Base-by-base conservation (phyloP, 2,113 vertebrate species). In the Calypte anna region DNA sequence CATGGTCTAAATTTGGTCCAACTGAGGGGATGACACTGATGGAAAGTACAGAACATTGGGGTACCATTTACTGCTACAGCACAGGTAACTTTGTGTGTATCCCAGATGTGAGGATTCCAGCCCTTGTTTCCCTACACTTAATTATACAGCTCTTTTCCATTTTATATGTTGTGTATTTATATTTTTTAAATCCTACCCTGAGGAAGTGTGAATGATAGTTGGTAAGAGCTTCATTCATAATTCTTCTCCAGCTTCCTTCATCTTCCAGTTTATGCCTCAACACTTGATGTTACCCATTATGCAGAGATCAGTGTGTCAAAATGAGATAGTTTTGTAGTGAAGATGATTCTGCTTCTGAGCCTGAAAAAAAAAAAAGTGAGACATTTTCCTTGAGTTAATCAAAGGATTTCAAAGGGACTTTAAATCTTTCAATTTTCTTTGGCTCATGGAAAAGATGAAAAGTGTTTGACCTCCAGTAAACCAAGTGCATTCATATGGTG, bases 401-500 rank as follows among this genome's bases (percentile, higher is more conserved):
- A 94, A 90, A 90, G 76, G 68, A 88, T 90, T 95, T 95, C 88
- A 91, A 95, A 96, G 64, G 24, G 50, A 72, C 30, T 78, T 94
- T 93, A 91, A 97, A 94, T 91, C 91, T 93, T 83, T 75, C 90
- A 18, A 68, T 96, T 95, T 96, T 93, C 82, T 87, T 91, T 90
- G 79, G 76, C 76, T 96, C 61, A 50, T 67, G 85, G 88, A 88
- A 64, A 67, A 91, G 88, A 96, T 86, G 90, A 91, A 93, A 96
- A 75, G 82, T 14, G 16, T 95, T 78, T 91, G 96, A 97, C 93
- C 94, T 91, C 85, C 63, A 81, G 72, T 74, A 91, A 95, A 81
- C 68, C 44, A 68, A 19, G 64, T 51, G 58, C 82, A 96, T 95
- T 95, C 66, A 21, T 75, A 23, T 33, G 61, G 93, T 90, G 74